Base-by-base conservation (phyloP, 2,888 invertebrate species). In the Caenorhabditis virilis region DNA sequence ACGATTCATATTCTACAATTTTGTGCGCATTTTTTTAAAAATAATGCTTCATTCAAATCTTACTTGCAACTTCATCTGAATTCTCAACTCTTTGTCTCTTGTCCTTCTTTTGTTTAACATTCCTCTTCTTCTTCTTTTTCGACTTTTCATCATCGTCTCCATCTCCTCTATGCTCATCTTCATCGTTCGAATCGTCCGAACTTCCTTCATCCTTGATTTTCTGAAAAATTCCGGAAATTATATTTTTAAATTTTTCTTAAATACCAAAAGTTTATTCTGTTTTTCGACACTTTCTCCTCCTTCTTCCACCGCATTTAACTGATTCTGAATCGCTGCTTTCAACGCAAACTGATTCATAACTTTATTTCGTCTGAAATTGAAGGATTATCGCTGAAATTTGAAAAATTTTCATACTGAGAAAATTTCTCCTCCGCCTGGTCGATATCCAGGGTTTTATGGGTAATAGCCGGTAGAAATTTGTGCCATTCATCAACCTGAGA, bases 351-450 rank as follows among this genome's bases (percentile, higher is more conserved):
- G 93, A 86, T 98, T 98, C 86, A 95, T 88, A 50, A 93, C 92
- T 83, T 93, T 94, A 85, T 95, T 93, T 36, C 97, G 89, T 82
- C 94, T 90, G 84, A 3, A 84, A 84, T 13, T 38, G 15, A 39
- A 20, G 6, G 6, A 9, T 30, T 30, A 20, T 36, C 3, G 3
- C 7, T 11, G 23, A 35, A 35, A 20, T 6, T 36, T 35, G 11
- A 23, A 16, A 36, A 33, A 7, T 16, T 16, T 18, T 53, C 69
- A 76, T 78, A 88, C 89, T 88, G 89, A 70, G 90, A 92, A 85
- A 95, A 99, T 84, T 95, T 93, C 80, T 93, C 91, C 83, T 99
- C 98, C 0, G 98, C 98, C 85, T 99, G 97, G 85, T 99, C 98
- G 0, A 93, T 92, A 11, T 93, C 93, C 15, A 99, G 86, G 0